Conservation (phyloP, 2,888 invertebrate genomes). For the Catocala sponsa region DNA sequence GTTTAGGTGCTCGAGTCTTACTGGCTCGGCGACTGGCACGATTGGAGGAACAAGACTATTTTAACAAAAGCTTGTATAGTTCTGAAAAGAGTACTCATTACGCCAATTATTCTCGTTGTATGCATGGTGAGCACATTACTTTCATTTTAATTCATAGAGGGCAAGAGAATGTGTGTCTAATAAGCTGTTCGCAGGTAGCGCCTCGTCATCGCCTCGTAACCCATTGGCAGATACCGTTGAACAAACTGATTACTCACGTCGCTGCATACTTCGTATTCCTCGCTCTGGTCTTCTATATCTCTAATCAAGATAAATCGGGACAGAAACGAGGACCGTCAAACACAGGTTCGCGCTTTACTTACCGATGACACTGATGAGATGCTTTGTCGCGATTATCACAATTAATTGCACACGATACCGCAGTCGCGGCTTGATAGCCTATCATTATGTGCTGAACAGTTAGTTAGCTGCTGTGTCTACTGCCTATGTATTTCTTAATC, state of each 20-base stretch:
- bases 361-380: conserved; percentile 56
- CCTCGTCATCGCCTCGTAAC: conserved; percentile 77
- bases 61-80: conserved; percentile 69
- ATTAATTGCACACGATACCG: conserved; percentile 59
- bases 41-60: conserved; percentile 85
- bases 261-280: conserved; percentile 91
- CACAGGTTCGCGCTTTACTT: conserved; percentile 76
- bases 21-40: conserved; percentile 90
- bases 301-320: conserved; percentile 87
- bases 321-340: conserved; percentile 89
- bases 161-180: conserved; percentile 43
- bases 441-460: conserved; percentile 36
- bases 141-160: conserved; percentile 27
- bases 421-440: conserved; percentile 40
- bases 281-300: conserved; percentile 88
- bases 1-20: conserved; percentile 87
- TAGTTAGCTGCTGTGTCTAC: conserved; percentile 17
- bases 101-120: conserved; percentile 70
- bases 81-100: conserved; percentile 61
- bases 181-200: conserved; percentile 62
- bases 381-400: conserved; percentile 55
- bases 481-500: conserved; percentile 16
- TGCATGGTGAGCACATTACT: conserved; percentile 63
- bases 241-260: conserved; percentile 91
- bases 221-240: conserved; percentile 90